Conservation (phyloP, 2,888 invertebrate genomes). For the Lasioglossum morio region DNA sequence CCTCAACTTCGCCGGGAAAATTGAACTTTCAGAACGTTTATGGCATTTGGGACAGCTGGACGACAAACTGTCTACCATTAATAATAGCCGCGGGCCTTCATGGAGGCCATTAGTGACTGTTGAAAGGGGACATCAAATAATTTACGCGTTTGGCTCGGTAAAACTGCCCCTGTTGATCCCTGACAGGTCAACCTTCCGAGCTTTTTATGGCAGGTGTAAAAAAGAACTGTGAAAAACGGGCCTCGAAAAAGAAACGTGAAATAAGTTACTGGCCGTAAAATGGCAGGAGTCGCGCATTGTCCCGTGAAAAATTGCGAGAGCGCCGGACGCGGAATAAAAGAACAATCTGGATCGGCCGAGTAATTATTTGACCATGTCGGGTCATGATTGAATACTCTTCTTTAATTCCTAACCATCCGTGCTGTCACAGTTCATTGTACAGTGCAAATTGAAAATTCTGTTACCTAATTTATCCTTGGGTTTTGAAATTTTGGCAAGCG, state of each 20-base stretch:
- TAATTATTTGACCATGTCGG: not conserved
- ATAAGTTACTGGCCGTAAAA: not conserved
- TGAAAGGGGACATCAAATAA: conserved; percentile 76
- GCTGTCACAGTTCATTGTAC: not conserved
- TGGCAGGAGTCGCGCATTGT: not conserved
- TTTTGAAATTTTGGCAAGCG: not conserved
- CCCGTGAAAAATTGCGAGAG: not conserved
- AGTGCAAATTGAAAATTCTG: not conserved
- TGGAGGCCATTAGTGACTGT: conserved; percentile 74
- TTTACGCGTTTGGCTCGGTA: conserved; percentile 68
- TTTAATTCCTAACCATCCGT: not conserved
- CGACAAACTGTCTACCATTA: conserved; percentile 73
- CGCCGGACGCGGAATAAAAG: not conserved
- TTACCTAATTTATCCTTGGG: not conserved
- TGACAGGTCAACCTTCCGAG: conserved; percentile 16
- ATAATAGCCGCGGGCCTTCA: conserved; percentile 67
- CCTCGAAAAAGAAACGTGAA: not conserved
- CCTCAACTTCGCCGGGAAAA: conserved; percentile 33
- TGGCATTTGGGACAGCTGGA: conserved; percentile 55
- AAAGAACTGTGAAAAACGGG: not conserved
- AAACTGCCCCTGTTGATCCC: conserved; percentile 31
- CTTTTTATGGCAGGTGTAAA: not conserved
- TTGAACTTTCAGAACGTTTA: conserved; percentile 62
- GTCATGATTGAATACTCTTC: not conserved
- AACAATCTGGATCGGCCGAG: not conserved